Evolutionary conservation across 2,113 vertebrate genomes (phyloP).

Genomic region (Syngnathus scovelli): DNA sequence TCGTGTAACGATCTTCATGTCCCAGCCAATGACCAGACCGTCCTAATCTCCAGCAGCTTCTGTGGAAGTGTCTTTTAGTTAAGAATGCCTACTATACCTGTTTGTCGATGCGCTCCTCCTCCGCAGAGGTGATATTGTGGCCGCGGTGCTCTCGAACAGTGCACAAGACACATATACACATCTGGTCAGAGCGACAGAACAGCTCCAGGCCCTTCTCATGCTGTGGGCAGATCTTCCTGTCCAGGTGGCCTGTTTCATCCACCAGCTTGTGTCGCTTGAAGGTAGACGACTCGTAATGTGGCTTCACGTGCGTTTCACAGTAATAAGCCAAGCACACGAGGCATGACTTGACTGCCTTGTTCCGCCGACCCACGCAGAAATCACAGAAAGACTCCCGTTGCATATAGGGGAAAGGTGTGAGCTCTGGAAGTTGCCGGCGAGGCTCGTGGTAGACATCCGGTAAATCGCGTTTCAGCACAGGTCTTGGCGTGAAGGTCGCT

Average conservation of each 20-base stretch:
- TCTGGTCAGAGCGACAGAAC: conserved; percentile 71
- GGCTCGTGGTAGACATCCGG: conserved; percentile 53
- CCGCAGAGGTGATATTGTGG: conserved; percentile 71
- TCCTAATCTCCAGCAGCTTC: neutral
- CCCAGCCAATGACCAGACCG: neutral
- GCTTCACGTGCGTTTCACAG: conserved; percentile 77
- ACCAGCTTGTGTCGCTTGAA: conserved; percentile 75
- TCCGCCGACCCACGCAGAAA: conserved; percentile 70
- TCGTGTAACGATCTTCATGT: neutral
- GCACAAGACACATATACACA: conserved; percentile 71
- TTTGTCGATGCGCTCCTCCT: conserved; percentile 73
- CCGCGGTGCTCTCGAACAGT: conserved; percentile 72
- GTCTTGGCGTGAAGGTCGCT: conserved; percentile 69
- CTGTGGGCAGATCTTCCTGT: conserved; percentile 73
- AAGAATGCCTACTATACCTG: conserved; percentile 52
- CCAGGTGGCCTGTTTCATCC: conserved; percentile 59
- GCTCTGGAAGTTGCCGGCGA: conserved; percentile 31
- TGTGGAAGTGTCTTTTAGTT: neutral
- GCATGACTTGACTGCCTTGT: conserved; percentile 73
- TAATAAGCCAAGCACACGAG: conserved; percentile 71
- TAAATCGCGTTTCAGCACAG: conserved; percentile 55
- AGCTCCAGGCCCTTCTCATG: conserved; percentile 75
- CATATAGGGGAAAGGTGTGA: conserved; percentile 56
- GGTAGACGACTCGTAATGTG: conserved; percentile 73
- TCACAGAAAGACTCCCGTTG: conserved; percentile 69